A percentile compares a stretch with the other conserved stretches of the same genome.
Evolutionary conservation across 2,888 invertebrate species (phyloP).

Genomic region (Drosophila percnosoma): DNA sequence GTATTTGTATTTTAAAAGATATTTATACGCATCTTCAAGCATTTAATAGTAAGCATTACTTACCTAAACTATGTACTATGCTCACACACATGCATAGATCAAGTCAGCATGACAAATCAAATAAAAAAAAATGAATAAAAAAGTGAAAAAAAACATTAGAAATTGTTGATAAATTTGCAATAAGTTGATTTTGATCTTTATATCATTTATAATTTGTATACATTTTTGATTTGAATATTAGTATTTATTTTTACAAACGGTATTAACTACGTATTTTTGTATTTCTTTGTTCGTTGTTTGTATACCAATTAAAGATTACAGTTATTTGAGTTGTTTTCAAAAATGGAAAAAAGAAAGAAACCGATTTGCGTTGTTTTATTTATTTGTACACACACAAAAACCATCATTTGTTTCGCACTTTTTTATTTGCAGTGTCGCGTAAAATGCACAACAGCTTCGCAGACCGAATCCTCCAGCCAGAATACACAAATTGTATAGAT

Average conservation of each 20-base stretch:
- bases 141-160: conserved; percentile 11
- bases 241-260: conserved; percentile 35
- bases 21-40: conserved; percentile 45
- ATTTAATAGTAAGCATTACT: conserved; percentile 39
- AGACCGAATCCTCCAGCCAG: conserved; percentile 59
- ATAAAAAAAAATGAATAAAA: background rate
- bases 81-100: conserved; percentile 28
- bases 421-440: conserved; percentile 66
- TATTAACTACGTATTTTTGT: conserved; percentile 33
- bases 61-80: conserved; percentile 23
- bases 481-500: conserved; percentile 40
- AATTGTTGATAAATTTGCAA: conserved; percentile 47
- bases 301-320: conserved; percentile 28
- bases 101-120: conserved; percentile 31
- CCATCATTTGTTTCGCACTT: conserved; percentile 26
- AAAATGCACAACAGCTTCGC: conserved; percentile 64
- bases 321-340: conserved; percentile 34
- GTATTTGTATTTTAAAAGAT: conserved; percentile 68
- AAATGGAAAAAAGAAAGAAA: conserved; percentile 2
- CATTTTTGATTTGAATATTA: conserved; percentile 18
- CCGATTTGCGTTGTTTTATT: conserved; percentile 25
- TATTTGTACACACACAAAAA: conserved; percentile 6
- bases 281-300: conserved; percentile 32
- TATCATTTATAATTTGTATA: background rate
- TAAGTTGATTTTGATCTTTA: conserved; percentile 13